A percentile compares a stretch with the other conserved stretches of the same genome.
Conservation (phyloP, 1,140 invertebrate genomes). For the Aphis gossypii region DNA sequence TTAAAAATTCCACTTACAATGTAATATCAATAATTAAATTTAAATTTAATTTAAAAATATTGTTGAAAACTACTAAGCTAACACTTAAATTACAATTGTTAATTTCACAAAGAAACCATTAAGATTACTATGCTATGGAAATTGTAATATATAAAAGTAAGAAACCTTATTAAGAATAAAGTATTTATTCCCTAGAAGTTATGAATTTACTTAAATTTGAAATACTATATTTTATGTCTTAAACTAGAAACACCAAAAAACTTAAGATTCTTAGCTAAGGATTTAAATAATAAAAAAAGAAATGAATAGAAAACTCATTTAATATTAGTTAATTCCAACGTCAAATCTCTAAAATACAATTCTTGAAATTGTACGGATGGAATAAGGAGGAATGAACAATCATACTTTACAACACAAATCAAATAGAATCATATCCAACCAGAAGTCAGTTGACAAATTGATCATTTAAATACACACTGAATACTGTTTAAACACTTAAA, state of each 20-base stretch:
- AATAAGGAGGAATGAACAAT: conserved; percentile 56
- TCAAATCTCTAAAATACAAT: conserved; percentile 51
- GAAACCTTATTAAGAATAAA: not conserved
- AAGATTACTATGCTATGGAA: not conserved
- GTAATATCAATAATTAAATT: not conserved
- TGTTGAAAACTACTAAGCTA: not conserved
- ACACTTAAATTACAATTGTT: not conserved
- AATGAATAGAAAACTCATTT: conserved; percentile 52
- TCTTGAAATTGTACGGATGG: conserved; percentile 23
- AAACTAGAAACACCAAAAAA: conserved; percentile 30
- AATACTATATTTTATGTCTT: not conserved
- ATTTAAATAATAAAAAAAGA: not conserved
- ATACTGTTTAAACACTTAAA: conserved; percentile 29
- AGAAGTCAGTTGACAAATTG: conserved; percentile 23
- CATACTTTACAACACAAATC: conserved; percentile 41
- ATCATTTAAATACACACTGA: conserved; percentile 21
- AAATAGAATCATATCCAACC: conserved; percentile 27
- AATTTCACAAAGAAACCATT: not conserved
- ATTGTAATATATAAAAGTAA: not conserved
- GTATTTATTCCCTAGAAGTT: not conserved
- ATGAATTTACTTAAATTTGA: not conserved
- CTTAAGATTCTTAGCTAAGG: not conserved
- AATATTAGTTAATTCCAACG: conserved; percentile 35
- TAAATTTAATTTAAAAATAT: not conserved
- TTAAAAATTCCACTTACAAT: not conserved